phyloP scores from a whole-genome alignment of 2,113 vertebrate species.

The Ranitomeya imitator region DNA sequence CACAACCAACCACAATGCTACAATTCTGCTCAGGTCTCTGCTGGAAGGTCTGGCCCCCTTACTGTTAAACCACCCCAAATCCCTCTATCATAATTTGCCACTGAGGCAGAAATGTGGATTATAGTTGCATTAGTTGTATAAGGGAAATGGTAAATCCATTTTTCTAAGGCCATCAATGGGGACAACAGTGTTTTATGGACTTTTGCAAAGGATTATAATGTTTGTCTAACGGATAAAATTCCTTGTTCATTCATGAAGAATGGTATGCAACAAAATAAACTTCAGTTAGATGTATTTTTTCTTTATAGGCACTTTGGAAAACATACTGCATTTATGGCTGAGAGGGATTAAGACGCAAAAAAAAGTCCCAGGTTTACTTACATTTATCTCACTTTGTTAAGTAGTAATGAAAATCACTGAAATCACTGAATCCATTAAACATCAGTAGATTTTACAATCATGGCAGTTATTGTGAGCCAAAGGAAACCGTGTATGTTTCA shows the following conservation, averaged over 20 bases:
- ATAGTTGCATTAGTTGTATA: not conserved
- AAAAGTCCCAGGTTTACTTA: too few relatives aligned
- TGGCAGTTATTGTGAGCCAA: too few relatives aligned
- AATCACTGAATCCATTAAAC: not conserved
- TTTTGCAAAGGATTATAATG: not conserved
- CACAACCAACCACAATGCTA: too few relatives aligned
- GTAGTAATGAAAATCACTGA: too few relatives aligned
- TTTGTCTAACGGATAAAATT: not conserved
- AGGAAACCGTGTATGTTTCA: too few relatives aligned
- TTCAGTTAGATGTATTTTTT: not conserved
- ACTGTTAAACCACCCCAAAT: not conserved
- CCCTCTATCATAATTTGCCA: not conserved
- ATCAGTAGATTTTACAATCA: too few relatives aligned
- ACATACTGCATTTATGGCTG: not conserved
- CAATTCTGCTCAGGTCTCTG: too few relatives aligned
- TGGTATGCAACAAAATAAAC: slow-evolving; percentile 15
- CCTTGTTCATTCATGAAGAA: not conserved
- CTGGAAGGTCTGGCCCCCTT: not conserved
- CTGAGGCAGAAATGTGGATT: not conserved
- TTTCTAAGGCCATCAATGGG: not conserved
- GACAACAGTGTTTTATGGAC: not conserved
- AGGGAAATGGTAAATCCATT: not conserved
- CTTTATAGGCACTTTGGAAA: not conserved
- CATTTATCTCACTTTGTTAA: too few relatives aligned
- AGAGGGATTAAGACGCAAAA: not conserved